These are phyloP conservation scores for Argyrosomus regius DNA, from an alignment of 2,797 vertebrate species.

Conservation along the genomic window DNA sequence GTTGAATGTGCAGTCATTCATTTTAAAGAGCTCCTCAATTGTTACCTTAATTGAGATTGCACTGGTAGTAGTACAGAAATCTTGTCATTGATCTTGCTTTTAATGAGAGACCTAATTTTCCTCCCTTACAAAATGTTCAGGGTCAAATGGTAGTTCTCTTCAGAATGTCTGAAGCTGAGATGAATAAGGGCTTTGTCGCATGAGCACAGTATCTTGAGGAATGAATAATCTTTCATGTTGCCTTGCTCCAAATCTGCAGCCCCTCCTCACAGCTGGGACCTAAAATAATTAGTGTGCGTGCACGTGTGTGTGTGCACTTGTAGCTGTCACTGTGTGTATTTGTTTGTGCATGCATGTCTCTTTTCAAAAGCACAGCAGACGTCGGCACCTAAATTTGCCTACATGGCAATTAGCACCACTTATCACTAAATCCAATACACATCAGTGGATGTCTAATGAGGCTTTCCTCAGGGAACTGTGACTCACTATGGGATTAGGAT, in stretches of 20 bases:
- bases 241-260: conserved; percentile 62
- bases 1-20: conserved; percentile 65
- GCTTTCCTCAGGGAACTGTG: conserved; percentile 61
- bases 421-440: conserved; percentile 74
- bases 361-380: conserved; percentile 42
- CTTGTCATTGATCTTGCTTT: conserved; percentile 80
- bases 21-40: conserved; percentile 72
- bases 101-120: conserved; percentile 82
- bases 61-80: conserved; percentile 57
- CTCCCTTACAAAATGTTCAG: conserved; percentile 70
- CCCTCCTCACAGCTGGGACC: conserved; percentile 67
- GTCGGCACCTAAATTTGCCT: conserved; percentile 62
- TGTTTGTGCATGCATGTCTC: conserved; percentile 37
- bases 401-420: conserved; percentile 74
- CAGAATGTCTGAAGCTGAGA: conserved; percentile 65
- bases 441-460: conserved; percentile 70
- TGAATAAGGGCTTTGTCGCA: conserved; percentile 71
- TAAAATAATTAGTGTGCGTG: conserved; percentile 72
- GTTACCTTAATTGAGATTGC: conserved; percentile 73
- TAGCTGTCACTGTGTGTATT: conserved; percentile 45
- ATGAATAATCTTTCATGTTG: conserved; percentile 75
- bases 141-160: conserved; percentile 72
- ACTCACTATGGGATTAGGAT: conserved; percentile 65
- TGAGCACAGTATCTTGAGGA: conserved; percentile 66
- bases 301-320: conserved; percentile 34